A percentile compares a stretch with the other conserved stretches of the same genome.
phyloP scores from a whole-genome alignment of 2,797 vertebrate species.

The Parotocinclus haroldoi region DNA sequence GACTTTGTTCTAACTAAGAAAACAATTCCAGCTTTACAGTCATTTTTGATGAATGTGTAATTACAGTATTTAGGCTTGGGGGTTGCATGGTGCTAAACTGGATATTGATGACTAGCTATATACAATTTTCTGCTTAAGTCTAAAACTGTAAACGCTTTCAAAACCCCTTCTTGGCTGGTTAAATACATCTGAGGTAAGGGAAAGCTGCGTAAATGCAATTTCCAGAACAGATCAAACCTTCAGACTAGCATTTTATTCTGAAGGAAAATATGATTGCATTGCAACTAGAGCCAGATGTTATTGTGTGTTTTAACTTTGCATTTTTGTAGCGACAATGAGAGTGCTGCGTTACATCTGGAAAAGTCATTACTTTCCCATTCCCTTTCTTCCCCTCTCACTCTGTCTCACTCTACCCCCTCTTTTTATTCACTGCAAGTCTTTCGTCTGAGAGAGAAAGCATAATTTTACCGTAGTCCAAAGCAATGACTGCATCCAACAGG shows the following conservation, averaged over 20 bases:
- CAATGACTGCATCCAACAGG: slow-evolving; percentile 50
- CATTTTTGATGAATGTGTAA: too few relatives aligned
- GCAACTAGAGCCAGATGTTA: slow-evolving; percentile 23
- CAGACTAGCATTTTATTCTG: slow-evolving; percentile 19
- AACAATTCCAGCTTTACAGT: too few relatives aligned
- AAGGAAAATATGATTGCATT: slow-evolving; percentile 38
- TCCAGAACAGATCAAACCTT: slow-evolving; percentile 1
- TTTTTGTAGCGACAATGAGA: slow-evolving; percentile 9
- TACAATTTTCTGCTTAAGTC: too few relatives aligned
- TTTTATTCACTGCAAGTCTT: slow-evolving; percentile 19
- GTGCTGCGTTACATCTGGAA: neutral
- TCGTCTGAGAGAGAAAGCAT: slow-evolving; percentile 21
- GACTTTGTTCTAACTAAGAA: too few relatives aligned
- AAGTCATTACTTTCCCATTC: slow-evolving; percentile 1
- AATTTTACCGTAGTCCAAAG: slow-evolving; percentile 39
- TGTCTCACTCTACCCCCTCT: neutral
- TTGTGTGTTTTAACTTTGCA: slow-evolving; percentile 28
- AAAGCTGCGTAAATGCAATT: neutral
- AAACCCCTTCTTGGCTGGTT: too few relatives aligned
- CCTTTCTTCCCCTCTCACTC: neutral
- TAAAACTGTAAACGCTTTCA: too few relatives aligned
- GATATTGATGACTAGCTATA: too few relatives aligned
- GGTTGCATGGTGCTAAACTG: too few relatives aligned
- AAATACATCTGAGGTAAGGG: too few relatives aligned
- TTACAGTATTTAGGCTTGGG: too few relatives aligned